Evolutionary conservation across 2,888 invertebrate genomes (phyloP).

Genomic region (Agrotis ipsilon): DNA sequence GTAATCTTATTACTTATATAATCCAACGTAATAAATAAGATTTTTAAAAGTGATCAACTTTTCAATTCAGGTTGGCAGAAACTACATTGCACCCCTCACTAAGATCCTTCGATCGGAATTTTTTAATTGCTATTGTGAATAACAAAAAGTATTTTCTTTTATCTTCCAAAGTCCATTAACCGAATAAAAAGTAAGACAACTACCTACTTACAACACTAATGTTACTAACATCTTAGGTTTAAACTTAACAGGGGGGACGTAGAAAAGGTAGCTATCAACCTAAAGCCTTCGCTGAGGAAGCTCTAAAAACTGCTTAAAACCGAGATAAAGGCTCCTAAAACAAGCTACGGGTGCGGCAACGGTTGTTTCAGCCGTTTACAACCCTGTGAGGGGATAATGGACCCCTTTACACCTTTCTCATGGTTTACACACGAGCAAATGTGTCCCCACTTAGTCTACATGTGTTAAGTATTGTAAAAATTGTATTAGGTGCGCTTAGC

Average conservation of each 20-base stretch:
- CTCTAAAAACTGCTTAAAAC: slow-evolving; percentile 65
- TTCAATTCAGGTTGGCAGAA: no score
- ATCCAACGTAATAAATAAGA: no score
- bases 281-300: slow-evolving; percentile 43
- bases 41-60: no score
- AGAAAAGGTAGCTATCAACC: slow-evolving; percentile 35
- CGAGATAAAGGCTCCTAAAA: slow-evolving; percentile 63
- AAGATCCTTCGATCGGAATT: no score
- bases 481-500: slow-evolving; percentile 25
- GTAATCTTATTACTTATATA: no score
- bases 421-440: slow-evolving; percentile 57
- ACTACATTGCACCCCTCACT: no score
- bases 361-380: slow-evolving; percentile 64
- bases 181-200: slow-evolving; percentile 26
- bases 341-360: slow-evolving; percentile 58
- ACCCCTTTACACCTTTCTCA: slow-evolving; percentile 64
- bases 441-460: slow-evolving; percentile 59
- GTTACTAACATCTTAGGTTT: slow-evolving; percentile 41
- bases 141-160: not conserved
- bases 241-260: slow-evolving; percentile 37
- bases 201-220: slow-evolving; percentile 29
- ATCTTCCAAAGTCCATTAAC: slow-evolving; percentile 1
- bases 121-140: not conserved
- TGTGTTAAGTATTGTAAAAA: slow-evolving; percentile 51
- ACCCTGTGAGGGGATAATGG: slow-evolving; percentile 61